These are phyloP conservation scores for Chalcis sispes DNA, from an alignment of 2,888 invertebrate species.

Conservation along the genomic window DNA sequence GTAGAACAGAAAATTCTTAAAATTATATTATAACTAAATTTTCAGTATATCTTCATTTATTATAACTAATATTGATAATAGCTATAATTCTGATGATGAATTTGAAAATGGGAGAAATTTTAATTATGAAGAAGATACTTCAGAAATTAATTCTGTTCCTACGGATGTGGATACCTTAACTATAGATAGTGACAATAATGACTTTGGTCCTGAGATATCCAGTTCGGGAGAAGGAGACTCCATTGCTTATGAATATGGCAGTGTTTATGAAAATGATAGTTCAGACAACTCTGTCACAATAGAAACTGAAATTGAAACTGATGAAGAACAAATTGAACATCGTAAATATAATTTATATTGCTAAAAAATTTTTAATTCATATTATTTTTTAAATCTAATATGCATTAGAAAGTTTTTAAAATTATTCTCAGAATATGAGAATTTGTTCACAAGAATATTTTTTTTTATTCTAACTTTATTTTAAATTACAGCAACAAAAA, in stretches of 20 bases:
- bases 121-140: conserved; percentile 6
- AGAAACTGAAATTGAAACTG: conserved; percentile 26
- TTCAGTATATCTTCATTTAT: conserved; percentile 22
- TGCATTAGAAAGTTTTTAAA: not conserved
- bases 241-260: conserved; percentile 2
- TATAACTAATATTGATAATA: conserved; percentile 10
- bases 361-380: not conserved
- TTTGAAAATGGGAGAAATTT: conserved; percentile 7
- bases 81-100: conserved; percentile 32
- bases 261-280: not conserved
- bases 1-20: too few relatives aligned
- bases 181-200: conserved; percentile 28
- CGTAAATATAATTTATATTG: not conserved
- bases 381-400: not conserved
- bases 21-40: not conserved
- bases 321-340: conserved; percentile 9
- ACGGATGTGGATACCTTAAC: conserved; percentile 25
- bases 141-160: conserved; percentile 21
- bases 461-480: not conserved
- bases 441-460: too few relatives aligned
- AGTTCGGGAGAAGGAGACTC: conserved; percentile 11
- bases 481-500: conserved; percentile 33
- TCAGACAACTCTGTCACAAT: not conserved
- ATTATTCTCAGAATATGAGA: too few relatives aligned
- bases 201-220: not conserved